phyloP scores from a whole-genome alignment of 2,797 vertebrate species.

The Avahi laniger region DNA sequence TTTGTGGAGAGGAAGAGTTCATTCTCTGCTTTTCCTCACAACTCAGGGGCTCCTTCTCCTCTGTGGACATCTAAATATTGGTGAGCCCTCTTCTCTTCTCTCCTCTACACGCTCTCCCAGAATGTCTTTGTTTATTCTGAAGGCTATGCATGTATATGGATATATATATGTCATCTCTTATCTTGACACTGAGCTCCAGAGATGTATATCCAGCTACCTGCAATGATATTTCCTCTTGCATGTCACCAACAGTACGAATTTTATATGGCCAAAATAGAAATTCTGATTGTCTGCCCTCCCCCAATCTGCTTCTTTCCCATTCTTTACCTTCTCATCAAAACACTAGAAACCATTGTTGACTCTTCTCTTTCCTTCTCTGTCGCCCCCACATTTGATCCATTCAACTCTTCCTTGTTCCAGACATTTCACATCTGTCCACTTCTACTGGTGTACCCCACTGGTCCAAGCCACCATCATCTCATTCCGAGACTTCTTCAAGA shows the following conservation, averaged over 20 bases:
- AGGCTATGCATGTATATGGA: neutral
- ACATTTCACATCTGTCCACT: neutral
- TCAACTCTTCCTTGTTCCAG: neutral
- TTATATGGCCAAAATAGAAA: neutral
- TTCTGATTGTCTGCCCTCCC: neutral
- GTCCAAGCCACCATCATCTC: neutral
- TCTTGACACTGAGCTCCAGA: neutral
- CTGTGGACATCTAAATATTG: neutral
- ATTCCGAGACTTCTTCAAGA: neutral
- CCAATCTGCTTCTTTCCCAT: neutral
- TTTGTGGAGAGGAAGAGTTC: neutral
- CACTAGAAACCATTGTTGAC: neutral
- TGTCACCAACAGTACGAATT: neutral
- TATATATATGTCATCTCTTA: neutral
- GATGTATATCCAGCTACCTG: neutral
- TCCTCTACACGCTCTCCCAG: neutral
- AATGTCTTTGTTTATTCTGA: neutral
- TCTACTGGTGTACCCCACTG: neutral
- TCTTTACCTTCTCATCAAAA: neutral
- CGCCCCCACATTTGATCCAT: neutral
- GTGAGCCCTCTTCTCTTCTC: neutral
- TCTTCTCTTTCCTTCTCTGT: neutral
- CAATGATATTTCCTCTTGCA: neutral
- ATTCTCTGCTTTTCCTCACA: neutral
- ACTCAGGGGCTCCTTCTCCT: neutral